Conservation (phyloP, 2,888 invertebrate species). For the Plutella xylostella region DNA sequence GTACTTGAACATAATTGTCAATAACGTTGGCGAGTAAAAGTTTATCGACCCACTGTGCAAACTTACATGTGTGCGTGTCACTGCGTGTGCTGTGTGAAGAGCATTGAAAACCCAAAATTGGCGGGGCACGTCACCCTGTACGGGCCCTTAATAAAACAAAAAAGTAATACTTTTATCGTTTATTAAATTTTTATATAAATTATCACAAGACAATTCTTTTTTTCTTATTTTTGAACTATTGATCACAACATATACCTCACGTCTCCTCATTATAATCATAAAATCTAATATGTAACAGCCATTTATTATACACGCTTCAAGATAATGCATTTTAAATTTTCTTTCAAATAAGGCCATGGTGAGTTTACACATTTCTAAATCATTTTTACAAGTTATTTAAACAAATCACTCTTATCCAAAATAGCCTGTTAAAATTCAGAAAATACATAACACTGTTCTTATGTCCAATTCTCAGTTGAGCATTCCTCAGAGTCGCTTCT, state of each 20-base stretch:
- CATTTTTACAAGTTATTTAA: neutral
- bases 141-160: slow-evolving; percentile 16
- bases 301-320: slow-evolving; percentile 41
- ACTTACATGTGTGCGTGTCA: no score
- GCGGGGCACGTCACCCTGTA: no score
- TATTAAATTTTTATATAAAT: slow-evolving; percentile 66
- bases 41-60: no score
- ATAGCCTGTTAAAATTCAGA: no score
- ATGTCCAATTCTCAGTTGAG: no score
- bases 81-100: no score
- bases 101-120: no score
- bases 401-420: neutral
- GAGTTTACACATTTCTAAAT: slow-evolving; percentile 17
- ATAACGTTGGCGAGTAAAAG: no score
- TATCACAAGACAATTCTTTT: slow-evolving; percentile 62
- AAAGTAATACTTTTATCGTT: slow-evolving; percentile 61
- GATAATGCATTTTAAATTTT: slow-evolving; percentile 22
- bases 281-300: slow-evolving; percentile 56
- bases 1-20: no score
- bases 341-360: slow-evolving; percentile 57
- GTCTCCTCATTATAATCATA: slow-evolving; percentile 36
- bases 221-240: slow-evolving; percentile 59
- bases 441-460: no score
- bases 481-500: no score
- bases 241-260: slow-evolving; percentile 62